Base-by-base conservation (phyloP, 1,140 invertebrate genomes). In the Matsumurasca onukii region DNA sequence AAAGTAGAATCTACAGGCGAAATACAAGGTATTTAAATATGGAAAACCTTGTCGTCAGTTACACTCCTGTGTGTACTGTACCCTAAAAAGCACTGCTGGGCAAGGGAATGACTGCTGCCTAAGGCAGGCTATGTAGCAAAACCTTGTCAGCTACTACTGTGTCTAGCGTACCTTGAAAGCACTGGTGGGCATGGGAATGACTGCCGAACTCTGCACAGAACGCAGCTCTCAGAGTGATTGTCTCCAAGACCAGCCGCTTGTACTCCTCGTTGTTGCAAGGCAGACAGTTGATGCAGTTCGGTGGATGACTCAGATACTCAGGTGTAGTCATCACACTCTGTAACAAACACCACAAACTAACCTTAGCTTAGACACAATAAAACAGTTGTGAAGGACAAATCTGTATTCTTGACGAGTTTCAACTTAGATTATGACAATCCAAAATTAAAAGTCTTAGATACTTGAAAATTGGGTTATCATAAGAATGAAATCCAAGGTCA, bases 111-210 rank as follows among this genome's bases (percentile, higher is more conserved):
- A n/a, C n/a, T n/a, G n/a, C n/a, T n/a, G n/a, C n/a, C n/a, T n/a
- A n/a, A n/a, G n/a, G n/a, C n/a, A n/a, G n/a, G n/a, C n/a, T n/a
- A n/a, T n/a, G n/a, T n/a, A n/a, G n/a, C n/a, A n/a, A n/a, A n/a
- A n/a, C n/a, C n/a, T n/a, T n/a, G n/a, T n/a, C n/a, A n/a, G n/a
- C n/a, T n/a, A n/a, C n/a, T n/a, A n/a, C n/a, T n/a, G n/a, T n/a
- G n/a, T n/a, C n/a, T n/a, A n/a, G n/a, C 34, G 5, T 17, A 59
- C 55, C 25, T 59, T 59, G 25, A 27, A 59, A 59, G 25, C 55
- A 27, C 55, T 59, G 55, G 2, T 27, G 55, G 24, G 22, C 25
- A 5, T 27, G 22, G 15, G 22, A 1, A 22, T 12, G 22, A 15
- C n/a, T 22, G 55, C 24, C 25, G 25, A 22, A 22, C 24, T 59